Base-by-base conservation (phyloP, 2,113 vertebrate genomes). In the Xiphorhynchus elegans region DNA sequence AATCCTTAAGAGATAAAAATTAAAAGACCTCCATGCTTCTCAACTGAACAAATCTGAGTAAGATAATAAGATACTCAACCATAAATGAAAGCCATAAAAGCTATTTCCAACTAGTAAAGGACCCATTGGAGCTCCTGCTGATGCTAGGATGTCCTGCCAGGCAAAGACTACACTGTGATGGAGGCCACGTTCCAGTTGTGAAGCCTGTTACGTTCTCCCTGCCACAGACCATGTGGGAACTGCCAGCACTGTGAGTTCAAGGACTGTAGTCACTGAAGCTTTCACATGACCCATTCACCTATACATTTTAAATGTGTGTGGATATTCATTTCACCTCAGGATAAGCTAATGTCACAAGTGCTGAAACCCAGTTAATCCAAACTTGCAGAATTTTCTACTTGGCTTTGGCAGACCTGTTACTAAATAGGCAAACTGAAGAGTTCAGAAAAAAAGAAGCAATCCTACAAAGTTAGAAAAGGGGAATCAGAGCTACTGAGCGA, bases 201-300 rank as follows among this genome's bases (percentile, higher is more conserved):
- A 69, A 68, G 40, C 53, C 70, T 37, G 8, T 24, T 52, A 1
- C 7, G 2, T 42, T 47, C 47, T 47, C 47, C 53, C 40, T 21
- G 4, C 28, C 4, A 2, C n/a, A 59, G n/a, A 49, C 14, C 29
- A n/a, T 0, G 4, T 1, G 1, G 23, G 29, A 60, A 73, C 14
- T 52, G 50, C 66, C 47, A 77, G 72, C 72, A 35, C 53, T 26
- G 7, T 0, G 0, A 69, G 20, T 10, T 67, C 35, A n/a, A 31
- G 84, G 33, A 42, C 60, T 40, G 4, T 0, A 33, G 53, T 19
- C 10, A 4, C 50, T n/a, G 33, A 59, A 60, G 53, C 33, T 70
- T 74, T 67, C 4, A 6, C 35, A 13, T 4, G 17, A 50, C 56
- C 25, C 11, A 2, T 58, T 60, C 33, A 77, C 31, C 23, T 14